A percentile compares a stretch with the other conserved stretches of the same genome.
These are phyloP conservation scores for Periophthalmus magnuspinnatus DNA, from an alignment of 2,797 vertebrate species.

Conservation along the genomic window DNA sequence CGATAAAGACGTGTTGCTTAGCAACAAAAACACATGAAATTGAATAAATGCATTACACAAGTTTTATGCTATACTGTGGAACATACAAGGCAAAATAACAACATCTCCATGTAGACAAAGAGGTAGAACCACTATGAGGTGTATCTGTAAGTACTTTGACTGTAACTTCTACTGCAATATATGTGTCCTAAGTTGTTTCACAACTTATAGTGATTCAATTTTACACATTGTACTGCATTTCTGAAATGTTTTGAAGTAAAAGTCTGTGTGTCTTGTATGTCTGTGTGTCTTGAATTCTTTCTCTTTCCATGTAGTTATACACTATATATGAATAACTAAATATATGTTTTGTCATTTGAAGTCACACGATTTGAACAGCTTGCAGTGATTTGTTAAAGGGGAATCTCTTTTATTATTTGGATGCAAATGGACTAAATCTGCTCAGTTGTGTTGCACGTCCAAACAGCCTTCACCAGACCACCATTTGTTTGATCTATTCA, in stretches of 20 bases:
- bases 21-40: too few species aligned
- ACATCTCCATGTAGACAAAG: too few species aligned
- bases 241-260: neutral
- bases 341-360: neutral
- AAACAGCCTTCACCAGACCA: slow-evolving; percentile 29
- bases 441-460: slow-evolving; percentile 12
- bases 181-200: too few species aligned
- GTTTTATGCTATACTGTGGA: too few species aligned
- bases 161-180: too few species aligned
- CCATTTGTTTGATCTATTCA: slow-evolving; percentile 51
- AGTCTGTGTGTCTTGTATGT: neutral
- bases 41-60: too few species aligned
- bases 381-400: slow-evolving; percentile 18
- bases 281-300: neutral
- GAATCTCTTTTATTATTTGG: slow-evolving; percentile 29
- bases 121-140: too few species aligned
- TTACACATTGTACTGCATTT: neutral
- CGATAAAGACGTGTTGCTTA: too few species aligned
- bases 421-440: slow-evolving; percentile 35
- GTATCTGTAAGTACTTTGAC: too few species aligned
- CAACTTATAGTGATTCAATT: too few species aligned
- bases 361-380: slow-evolving; percentile 20
- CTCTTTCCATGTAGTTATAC: neutral
- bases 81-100: too few species aligned
- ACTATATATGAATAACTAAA: neutral